Conservation (phyloP, 2,113 vertebrate species). For the Gallinago jamesoni region DNA sequence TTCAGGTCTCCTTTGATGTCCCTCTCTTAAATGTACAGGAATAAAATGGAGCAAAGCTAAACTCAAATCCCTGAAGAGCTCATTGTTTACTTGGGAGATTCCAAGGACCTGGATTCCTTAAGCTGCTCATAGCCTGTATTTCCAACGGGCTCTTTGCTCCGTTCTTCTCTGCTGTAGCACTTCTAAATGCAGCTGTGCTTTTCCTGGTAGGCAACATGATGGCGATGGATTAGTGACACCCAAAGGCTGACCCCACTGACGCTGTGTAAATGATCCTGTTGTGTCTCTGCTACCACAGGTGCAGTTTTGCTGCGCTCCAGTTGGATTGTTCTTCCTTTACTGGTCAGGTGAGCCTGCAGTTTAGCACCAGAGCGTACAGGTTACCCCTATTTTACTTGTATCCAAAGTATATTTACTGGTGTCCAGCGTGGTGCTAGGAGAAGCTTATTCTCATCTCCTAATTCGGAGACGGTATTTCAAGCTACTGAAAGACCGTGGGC, state of each 20-base stretch:
- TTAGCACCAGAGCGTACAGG: background rate
- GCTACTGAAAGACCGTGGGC: background rate
- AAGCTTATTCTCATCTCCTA: background rate
- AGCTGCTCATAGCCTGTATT: background rate
- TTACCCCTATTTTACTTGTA: background rate
- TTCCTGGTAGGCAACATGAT: background rate
- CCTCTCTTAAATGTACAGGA: background rate
- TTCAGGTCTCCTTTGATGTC: fast-evolving
- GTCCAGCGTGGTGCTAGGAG: background rate
- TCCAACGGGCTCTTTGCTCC: background rate
- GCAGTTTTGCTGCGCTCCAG: background rate
- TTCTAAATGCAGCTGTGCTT: background rate
- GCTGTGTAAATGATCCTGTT: background rate
- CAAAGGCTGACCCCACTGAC: background rate
- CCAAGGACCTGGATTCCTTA: background rate
- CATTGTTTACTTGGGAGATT: background rate
- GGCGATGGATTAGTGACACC: background rate
- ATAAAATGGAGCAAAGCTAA: background rate
- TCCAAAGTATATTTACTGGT: background rate
- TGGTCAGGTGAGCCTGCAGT: background rate
- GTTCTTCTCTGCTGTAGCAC: background rate
- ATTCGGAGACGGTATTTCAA: too few relatives aligned
- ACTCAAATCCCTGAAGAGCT: background rate
- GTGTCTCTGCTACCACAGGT: background rate
- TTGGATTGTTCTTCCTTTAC: background rate